Conservation (phyloP, 2,113 vertebrate genomes). For the Oryctolagus cuniculus region mOryCun1.1 NC_091438.1:107160501-107161000, state of each 20-base stretch:
- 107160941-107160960: neutral
- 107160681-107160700: constrained; percentile 24
- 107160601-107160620: neutral
- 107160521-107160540: neutral
- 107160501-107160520: neutral
- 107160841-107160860: constrained; percentile 21
- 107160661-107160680: neutral
- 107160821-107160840: neutral
- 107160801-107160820: neutral
- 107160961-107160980: neutral
- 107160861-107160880: constrained; percentile 26
- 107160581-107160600: constrained; percentile 22
- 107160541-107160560: neutral
- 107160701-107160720: neutral
- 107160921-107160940: neutral
- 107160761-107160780: neutral
- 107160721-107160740: neutral
- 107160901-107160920: neutral
- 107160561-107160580: neutral
- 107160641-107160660: neutral
- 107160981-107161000: neutral
- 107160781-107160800: neutral
- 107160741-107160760: neutral
- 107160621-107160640: neutral
- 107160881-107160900: constrained; percentile 15